Evolutionary conservation across 2,797 vertebrate species (phyloP).

Genomic region (Myotis daubentonii): DNA sequence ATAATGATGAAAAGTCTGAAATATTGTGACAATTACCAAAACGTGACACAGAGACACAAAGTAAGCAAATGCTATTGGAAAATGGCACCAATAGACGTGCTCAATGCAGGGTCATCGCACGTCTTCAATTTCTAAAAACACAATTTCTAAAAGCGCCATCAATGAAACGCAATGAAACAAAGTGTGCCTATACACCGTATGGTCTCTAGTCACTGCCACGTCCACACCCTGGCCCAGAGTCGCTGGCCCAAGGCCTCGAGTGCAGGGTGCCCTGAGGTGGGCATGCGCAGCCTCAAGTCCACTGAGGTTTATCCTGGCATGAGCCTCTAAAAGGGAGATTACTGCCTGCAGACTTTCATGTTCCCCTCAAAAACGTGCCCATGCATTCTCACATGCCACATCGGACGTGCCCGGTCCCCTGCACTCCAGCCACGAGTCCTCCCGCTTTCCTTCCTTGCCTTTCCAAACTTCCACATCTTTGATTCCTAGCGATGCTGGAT

Average conservation of each 20-base stretch:
- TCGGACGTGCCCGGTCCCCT: accelerated
- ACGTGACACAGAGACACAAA: background rate
- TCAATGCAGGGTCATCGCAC: background rate
- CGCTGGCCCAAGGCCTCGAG: background rate
- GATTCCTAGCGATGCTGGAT: accelerated
- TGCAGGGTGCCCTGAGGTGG: background rate
- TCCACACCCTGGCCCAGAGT: background rate
- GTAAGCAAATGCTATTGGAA: background rate
- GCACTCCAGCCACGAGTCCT: background rate
- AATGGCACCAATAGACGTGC: background rate
- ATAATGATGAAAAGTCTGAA: background rate
- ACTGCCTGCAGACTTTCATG: background rate
- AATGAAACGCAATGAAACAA: no score
- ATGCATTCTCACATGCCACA: accelerated
- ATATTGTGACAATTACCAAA: background rate
- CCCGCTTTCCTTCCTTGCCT: background rate
- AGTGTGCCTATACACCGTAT: accelerated
- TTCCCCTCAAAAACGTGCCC: background rate
- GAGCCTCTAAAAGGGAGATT: accelerated
- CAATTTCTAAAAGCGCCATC: background rate
- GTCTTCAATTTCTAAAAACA: background rate
- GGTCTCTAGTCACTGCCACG: accelerated
- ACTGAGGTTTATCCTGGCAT: background rate
- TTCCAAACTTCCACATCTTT: accelerated
- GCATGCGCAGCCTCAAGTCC: background rate